Percentiles rank a stretch among this genome's conserved stretches.
Evolutionary conservation across 2,888 invertebrate genomes (phyloP).

Genomic region (Lapara coniferarum): DNA sequence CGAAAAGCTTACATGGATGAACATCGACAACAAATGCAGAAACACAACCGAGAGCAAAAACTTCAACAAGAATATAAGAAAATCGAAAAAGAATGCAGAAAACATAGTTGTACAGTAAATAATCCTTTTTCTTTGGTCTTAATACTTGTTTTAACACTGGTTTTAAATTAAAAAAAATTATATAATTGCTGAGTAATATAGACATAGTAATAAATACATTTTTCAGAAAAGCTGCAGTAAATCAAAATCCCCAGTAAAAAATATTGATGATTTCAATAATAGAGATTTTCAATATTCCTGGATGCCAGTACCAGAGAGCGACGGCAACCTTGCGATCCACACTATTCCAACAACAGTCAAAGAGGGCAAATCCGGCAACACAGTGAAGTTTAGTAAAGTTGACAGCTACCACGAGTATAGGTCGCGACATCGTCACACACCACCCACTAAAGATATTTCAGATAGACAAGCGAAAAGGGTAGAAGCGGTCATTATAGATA

Average conservation of each 20-base stretch:
- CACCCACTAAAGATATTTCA: conserved; percentile 68
- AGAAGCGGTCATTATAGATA: conserved; percentile 54
- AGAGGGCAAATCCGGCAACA: conserved; percentile 57
- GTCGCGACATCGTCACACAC: conserved; percentile 75
- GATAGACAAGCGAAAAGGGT: conserved; percentile 43
- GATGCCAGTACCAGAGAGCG: conserved; percentile 78
- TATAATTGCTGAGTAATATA: no score
- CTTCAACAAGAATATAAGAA: conserved; percentile 69
- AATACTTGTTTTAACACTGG: background rate
- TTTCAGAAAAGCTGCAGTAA: conserved; percentile 53
- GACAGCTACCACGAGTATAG: conserved; percentile 78
- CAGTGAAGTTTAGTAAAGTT: conserved; percentile 69
- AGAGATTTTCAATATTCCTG: conserved; percentile 72
- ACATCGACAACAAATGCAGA: conserved; percentile 57
- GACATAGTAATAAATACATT: background rate
- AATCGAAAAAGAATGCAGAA: conserved; percentile 64
- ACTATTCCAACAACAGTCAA: conserved; percentile 63
- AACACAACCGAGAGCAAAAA: conserved; percentile 62
- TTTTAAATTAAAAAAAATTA: no score
- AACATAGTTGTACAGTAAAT: conserved; percentile 54
- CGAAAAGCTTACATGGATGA: conserved; percentile 68
- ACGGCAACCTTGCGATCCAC: conserved; percentile 66
- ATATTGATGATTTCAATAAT: conserved; percentile 41
- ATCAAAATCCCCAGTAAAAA: conserved; percentile 51
- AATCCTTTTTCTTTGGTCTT: background rate